phyloP scores from a whole-genome alignment of 2,113 vertebrate genomes.

The Otocyon megalotis region DNA sequence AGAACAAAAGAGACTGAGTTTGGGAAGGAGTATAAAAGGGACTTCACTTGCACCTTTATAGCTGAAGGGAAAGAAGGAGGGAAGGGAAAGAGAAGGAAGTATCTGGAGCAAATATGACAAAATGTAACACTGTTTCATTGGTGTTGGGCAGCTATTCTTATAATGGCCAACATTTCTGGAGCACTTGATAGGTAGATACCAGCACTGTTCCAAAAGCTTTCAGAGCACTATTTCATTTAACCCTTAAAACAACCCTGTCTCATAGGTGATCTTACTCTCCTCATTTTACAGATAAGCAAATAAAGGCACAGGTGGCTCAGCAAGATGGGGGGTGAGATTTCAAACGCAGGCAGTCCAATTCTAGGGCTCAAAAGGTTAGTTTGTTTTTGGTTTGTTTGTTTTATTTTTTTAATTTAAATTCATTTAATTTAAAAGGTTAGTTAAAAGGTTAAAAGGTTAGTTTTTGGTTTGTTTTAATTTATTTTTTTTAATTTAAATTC shows the following conservation, averaged over 20 bases:
- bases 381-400: too few species aligned
- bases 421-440: too few species aligned
- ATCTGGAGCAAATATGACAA: slow-evolving; percentile 6
- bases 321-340: background rate
- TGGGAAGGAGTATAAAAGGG: background rate
- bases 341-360: background rate
- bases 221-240: background rate
- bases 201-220: background rate
- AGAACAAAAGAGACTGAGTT: background rate
- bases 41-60: background rate
- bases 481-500: too few species aligned
- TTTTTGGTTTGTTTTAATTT: too few species aligned
- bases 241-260: background rate
- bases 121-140: background rate
- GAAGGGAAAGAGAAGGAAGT: background rate
- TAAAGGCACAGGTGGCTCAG: background rate
- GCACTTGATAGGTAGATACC: background rate
- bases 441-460: too few species aligned
- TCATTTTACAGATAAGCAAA: slow-evolving; percentile 11
- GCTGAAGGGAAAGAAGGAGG: background rate
- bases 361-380: background rate
- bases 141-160: background rate
- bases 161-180: background rate
- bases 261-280: background rate
- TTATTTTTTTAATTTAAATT: too few species aligned